Evolutionary conservation across 2,888 invertebrate genomes (phyloP).

Genomic region (Caenorhabditis sp.): DNA sequence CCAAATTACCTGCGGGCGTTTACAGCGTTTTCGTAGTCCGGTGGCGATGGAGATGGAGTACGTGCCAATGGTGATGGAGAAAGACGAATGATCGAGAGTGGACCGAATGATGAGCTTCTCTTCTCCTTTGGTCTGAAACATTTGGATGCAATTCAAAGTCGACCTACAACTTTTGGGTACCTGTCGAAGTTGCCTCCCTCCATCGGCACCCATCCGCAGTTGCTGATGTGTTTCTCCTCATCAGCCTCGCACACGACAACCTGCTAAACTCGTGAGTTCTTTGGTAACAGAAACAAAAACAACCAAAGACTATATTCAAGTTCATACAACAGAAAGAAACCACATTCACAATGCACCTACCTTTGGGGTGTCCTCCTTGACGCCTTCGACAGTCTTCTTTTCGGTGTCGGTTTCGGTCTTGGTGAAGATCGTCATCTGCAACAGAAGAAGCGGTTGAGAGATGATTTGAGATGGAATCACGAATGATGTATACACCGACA

Average conservation of each 20-base stretch:
- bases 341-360: slow-evolving; percentile 21
- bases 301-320: no score
- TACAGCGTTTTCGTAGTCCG: slow-evolving; percentile 73
- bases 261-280: slow-evolving; percentile 54
- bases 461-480: not conserved
- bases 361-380: slow-evolving; percentile 66
- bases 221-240: slow-evolving; percentile 72
- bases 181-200: slow-evolving; percentile 74
- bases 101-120: slow-evolving; percentile 76
- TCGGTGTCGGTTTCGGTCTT: slow-evolving; percentile 71
- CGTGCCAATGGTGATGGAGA: slow-evolving; percentile 76
- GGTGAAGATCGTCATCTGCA: slow-evolving; percentile 76
- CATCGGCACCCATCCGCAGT: slow-evolving; percentile 75
- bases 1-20: slow-evolving; percentile 59
- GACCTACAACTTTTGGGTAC: slow-evolving; percentile 10
- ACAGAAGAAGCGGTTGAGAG: slow-evolving; percentile 1
- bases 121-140: slow-evolving; percentile 72
- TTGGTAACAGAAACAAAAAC: not conserved
- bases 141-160: not conserved
- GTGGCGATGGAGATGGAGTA: slow-evolving; percentile 75
- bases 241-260: slow-evolving; percentile 71
- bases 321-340: not conserved
- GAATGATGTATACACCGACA: slow-evolving; percentile 22
- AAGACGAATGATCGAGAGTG: slow-evolving; percentile 76
- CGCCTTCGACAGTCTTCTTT: slow-evolving; percentile 66